phyloP scores from a whole-genome alignment of 2,113 vertebrate genomes.

The Microtus montanus region DNA sequence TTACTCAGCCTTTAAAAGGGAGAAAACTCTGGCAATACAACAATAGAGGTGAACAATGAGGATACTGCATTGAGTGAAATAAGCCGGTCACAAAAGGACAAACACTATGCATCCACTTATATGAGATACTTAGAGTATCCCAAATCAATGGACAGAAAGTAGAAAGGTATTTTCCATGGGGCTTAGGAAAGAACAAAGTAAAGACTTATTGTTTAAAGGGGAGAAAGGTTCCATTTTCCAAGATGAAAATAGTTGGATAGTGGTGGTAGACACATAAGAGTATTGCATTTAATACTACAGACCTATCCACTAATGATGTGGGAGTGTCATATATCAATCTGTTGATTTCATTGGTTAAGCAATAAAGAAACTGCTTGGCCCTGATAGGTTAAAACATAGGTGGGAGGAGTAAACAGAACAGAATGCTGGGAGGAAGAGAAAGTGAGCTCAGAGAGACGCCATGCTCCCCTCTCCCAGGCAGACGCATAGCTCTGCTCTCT shows the following conservation, averaged over 20 bases:
- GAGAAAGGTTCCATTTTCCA: not conserved
- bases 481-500: too few species aligned
- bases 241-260: not conserved
- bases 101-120: not conserved
- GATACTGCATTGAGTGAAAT: not conserved
- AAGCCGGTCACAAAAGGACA: not conserved
- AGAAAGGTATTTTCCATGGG: not conserved
- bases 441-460: too few species aligned
- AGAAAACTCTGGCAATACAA: not conserved
- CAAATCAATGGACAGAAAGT: not conserved
- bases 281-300: not conserved
- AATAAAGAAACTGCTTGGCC: too few species aligned
- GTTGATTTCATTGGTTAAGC: too few species aligned
- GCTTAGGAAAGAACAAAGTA: too few species aligned
- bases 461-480: too few species aligned
- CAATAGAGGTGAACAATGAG: not conserved
- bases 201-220: not conserved
- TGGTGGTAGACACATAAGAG: not conserved
- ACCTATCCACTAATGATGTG: not conserved
- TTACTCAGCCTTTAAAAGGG: not conserved
- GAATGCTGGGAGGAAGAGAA: too few species aligned
- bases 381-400: too few species aligned
- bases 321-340: too few species aligned
- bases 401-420: too few species aligned
- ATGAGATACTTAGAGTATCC: not conserved